phyloP scores from a whole-genome alignment of 2,888 invertebrate species.

The Copidosoma aretas region DNA sequence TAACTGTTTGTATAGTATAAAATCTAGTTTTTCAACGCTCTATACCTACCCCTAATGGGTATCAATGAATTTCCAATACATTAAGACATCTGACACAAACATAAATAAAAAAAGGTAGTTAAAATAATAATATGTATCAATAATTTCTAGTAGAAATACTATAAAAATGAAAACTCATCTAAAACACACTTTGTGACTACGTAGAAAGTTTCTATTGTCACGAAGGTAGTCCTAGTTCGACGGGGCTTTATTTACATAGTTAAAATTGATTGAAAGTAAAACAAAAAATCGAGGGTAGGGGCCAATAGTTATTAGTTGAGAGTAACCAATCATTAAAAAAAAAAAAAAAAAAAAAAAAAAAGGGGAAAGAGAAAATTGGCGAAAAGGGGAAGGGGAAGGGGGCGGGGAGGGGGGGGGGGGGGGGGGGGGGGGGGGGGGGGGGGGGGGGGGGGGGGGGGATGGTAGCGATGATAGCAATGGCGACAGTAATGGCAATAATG shows the following conservation, averaged over 20 bases:
- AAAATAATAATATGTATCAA: conserved; percentile 5
- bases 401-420: conserved; percentile 53
- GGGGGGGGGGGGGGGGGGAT: conserved; percentile 48
- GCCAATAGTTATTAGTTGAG: neutral
- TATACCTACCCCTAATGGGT: conserved; percentile 28
- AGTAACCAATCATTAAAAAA: neutral
- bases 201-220: conserved; percentile 12
- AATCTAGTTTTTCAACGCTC: conserved; percentile 23
- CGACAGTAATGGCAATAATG: conserved; percentile 35
- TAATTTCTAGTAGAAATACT: conserved; percentile 18
- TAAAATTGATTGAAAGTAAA: neutral
- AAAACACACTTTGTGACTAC: conserved; percentile 30
- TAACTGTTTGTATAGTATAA: conserved; percentile 18
- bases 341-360: neutral
- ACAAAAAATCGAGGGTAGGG: too few relatives aligned
- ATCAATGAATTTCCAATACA: conserved; percentile 9
- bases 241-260: conserved; percentile 17
- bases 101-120: conserved; percentile 3
- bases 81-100: conserved; percentile 10
- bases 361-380: conserved; percentile 8
- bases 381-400: conserved; percentile 47
- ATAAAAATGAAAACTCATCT: conserved; percentile 19
- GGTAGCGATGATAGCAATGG: conserved; percentile 40
- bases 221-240: conserved; percentile 23
- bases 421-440: conserved; percentile 48